These are phyloP conservation scores for Maniola hyperantus DNA, from an alignment of 2,888 invertebrate genomes.

Conservation along the genomic window DNA sequence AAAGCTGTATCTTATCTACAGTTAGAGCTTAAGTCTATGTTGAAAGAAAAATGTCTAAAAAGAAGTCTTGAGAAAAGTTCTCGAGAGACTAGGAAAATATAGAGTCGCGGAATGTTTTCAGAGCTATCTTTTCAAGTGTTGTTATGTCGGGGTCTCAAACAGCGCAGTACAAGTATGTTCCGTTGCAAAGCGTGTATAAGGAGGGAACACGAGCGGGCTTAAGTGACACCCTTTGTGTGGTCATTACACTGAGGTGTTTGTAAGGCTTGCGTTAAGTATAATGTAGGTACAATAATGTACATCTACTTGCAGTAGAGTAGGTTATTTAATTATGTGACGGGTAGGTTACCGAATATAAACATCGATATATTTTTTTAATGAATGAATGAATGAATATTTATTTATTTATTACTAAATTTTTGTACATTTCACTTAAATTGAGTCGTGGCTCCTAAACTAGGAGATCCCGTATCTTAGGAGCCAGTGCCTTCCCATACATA, in stretches of 20 bases:
- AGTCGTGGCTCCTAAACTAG: too few relatives aligned
- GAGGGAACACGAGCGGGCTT: constrained; percentile 31
- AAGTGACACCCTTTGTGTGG: constrained; percentile 47
- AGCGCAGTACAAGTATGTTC: constrained; percentile 21
- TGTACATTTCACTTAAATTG: too few relatives aligned
- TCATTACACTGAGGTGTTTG: constrained; percentile 51
- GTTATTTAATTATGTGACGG: background rate
- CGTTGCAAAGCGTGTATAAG: constrained; percentile 42
- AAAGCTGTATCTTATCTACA: background rate
- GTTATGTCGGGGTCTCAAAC: constrained; percentile 33
- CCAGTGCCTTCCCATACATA: too few relatives aligned
- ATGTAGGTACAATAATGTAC: background rate
- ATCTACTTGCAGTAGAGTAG: background rate
- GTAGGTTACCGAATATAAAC: background rate
- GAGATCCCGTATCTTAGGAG: too few relatives aligned
- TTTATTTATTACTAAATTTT: too few relatives aligned
- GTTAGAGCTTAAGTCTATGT: too few relatives aligned
- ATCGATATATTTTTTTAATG: too few relatives aligned
- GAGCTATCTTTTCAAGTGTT: constrained; percentile 30
- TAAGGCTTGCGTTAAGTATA: constrained; percentile 18
- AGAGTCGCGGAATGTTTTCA: constrained; percentile 18
- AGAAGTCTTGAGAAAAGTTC: constrained; percentile 6
- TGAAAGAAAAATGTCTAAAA: background rate
- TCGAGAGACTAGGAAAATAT: background rate
- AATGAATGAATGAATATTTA: too few relatives aligned